Evolutionary conservation across 2,113 vertebrate genomes (phyloP), one percentile per base, ranked within the genome.

Genomic region (Clupea harengus): DNA sequence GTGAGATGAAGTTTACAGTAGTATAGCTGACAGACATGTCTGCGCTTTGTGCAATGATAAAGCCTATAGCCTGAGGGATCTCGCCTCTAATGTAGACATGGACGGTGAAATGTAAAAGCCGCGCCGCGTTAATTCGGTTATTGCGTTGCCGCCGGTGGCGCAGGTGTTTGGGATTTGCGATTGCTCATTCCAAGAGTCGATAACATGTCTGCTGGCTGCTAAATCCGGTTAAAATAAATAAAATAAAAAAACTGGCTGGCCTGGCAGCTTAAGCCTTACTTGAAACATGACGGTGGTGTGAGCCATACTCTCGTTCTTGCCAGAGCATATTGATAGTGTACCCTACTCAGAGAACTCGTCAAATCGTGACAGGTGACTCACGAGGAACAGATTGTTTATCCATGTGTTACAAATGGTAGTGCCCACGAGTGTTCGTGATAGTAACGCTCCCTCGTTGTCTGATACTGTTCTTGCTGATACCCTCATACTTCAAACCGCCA

Each of bases 141-240:
- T 39, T 44, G 9, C 88, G 22, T 88, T 88, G 75, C 86, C 60
- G 83, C 46, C 47, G 50, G 60, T 82, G 80, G 50, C 28, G 81
- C 89, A 89, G 82, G 86, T 86, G 88, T 89, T 80, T 17, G 64
- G 82, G 81, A 88, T 87, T 91, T 88, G 86, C 32, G 85, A 84
- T 10, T 32, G 67, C n/a, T 64, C 60, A 67, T 78, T 39, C 18
- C 20, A 6, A 60, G 22, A 60, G 54, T 60, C 54, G 22, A 22
- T 18, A 22, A 22, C 54, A 22, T 60, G 20, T 60, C 54, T 60
- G 54, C 54, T 60, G 18, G 22, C 54, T 60, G 54, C 20, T 60
- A 20, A 60, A 20, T 60, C 2, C 39, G 39, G 39, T 39, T 39
- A n/a, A n/a, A n/a, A n/a, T n/a, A n/a, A n/a, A n/a, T 57, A 10